Evolutionary conservation across 2,888 invertebrate species (phyloP), one percentile per base, ranked within the genome.

Genomic region (Rhagium mordax): DNA sequence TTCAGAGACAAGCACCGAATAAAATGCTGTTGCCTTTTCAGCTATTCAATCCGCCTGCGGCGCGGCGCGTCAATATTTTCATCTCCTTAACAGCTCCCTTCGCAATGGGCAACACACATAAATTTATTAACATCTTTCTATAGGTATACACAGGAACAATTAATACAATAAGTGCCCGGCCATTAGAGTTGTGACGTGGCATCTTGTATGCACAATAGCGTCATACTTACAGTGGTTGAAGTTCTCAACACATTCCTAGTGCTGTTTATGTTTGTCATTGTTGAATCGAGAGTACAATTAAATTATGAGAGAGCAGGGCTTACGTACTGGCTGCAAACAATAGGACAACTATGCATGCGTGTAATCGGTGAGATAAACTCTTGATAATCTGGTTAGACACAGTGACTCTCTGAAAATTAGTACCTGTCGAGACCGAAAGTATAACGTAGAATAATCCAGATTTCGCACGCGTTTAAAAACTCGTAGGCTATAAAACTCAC

Each of bases 131-230:
- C n/a, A n/a, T 41, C 2, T 41, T 41, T 41, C 33, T 41, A n/a
- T 41, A n/a, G 24, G 6, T 6, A 24, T 24, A 24, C 6, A 24
- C 24, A 24, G n/a, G 3, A 41, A 71, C 67, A 70, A 74, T 70
- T 74, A 74, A 67, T 53, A 47, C 49, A 71, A 61, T 71, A 69
- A 71, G 65, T 60, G 60, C 51, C 61, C 29, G 65, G 60, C 61
- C 71, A 74, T 71, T 74, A 74, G 71, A 74, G 66, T 71, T 71
- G 69, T 74, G 74, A 74, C 69, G 57, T 55, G 71, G 71, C 74
- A 71, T 74, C 71, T 74, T 71, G 69, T 69, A 51, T 33, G 60
- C 41, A 64, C 51, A 60, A 68, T 67, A 71, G 66, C 53, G 53
- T 20, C 48, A 10, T 20, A 24, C 16, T 10, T 51, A 61, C 21